Evolutionary conservation across 2,888 invertebrate species (phyloP).

Genomic region (Trachelus stipa): DNA sequence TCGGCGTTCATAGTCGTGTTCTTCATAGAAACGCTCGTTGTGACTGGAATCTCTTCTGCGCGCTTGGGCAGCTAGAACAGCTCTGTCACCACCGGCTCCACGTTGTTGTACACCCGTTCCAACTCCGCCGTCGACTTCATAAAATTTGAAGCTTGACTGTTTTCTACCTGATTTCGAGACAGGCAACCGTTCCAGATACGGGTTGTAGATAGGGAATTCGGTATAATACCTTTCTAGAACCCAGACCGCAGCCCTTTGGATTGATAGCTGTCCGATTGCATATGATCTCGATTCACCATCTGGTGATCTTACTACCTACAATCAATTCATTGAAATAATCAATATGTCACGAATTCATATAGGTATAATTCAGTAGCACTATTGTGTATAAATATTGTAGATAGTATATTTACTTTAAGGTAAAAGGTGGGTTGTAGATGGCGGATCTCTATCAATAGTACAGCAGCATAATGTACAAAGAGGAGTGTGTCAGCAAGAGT

Average conservation of each 20-base stretch:
- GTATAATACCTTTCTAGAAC: slow-evolving; percentile 95
- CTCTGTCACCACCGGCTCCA: slow-evolving; percentile 54
- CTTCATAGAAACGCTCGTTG: slow-evolving; percentile 98
- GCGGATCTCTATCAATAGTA: slow-evolving; percentile 92
- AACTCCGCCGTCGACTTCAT: slow-evolving; percentile 91
- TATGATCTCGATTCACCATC: slow-evolving; percentile 93
- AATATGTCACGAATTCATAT: neutral
- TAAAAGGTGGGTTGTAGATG: slow-evolving; percentile 92
- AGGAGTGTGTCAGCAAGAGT: slow-evolving; percentile 93
- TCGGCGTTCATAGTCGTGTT: slow-evolving; percentile 94
- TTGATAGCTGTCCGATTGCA: slow-evolving; percentile 89
- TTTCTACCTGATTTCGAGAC: slow-evolving; percentile 85
- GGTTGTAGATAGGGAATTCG: slow-evolving; percentile 97
- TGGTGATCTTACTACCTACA: slow-evolving; percentile 87
- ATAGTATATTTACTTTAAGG: slow-evolving; percentile 71
- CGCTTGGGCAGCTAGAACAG: slow-evolving; percentile 74
- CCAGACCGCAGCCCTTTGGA: slow-evolving; percentile 96
- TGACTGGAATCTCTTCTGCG: slow-evolving; percentile 91
- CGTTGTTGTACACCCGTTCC: slow-evolving; percentile 76
- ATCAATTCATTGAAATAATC: neutral
- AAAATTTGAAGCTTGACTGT: slow-evolving; percentile 93
- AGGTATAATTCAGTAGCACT: neutral
- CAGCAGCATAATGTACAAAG: slow-evolving; percentile 94
- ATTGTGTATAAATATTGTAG: neutral
- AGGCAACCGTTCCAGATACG: slow-evolving; percentile 91